Evolutionary conservation across 53 echinoderm and acorn worm genomes (phyloP).

Genomic region (Actinopyga echinites): DNA sequence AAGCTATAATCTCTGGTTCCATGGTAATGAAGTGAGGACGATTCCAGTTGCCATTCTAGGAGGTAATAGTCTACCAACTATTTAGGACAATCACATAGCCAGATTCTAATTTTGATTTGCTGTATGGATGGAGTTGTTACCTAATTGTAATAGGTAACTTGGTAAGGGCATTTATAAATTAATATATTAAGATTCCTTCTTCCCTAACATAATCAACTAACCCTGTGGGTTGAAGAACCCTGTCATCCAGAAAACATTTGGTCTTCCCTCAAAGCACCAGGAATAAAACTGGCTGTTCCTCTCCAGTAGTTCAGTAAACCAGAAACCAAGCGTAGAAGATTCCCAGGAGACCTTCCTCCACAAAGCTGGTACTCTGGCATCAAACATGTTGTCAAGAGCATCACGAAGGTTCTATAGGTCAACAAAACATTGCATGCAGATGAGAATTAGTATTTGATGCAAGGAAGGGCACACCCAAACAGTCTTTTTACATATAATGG

Average conservation of each 20-base stretch:
- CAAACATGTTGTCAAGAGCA: conserved; percentile 97
- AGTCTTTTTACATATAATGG: no score
- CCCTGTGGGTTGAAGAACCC: conserved; percentile 99
- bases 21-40: no score
- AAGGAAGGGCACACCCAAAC: no score
- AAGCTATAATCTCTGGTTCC: no score
- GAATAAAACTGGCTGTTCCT: conserved; percentile 79
- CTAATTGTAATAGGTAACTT: no score
- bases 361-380: conserved; percentile 89
- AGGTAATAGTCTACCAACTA: no score
- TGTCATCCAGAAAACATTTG: conserved; percentile 97
- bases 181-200: no score
- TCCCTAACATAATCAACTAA: background rate
- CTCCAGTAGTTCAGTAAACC: conserved; percentile 94
- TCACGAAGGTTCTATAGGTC: conserved; percentile 81
- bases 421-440: background rate
- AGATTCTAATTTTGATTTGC: no score
- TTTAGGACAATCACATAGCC: no score
- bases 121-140: no score
- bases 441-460: background rate
- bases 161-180: no score
- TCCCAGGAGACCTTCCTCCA: conserved; percentile 97
- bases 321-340: conserved; percentile 95
- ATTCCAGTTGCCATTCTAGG: no score
- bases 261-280: conserved; percentile 96